Evolutionary conservation across 2,797 vertebrate species (phyloP).

Genomic region (Galagoides demidoff): DNA sequence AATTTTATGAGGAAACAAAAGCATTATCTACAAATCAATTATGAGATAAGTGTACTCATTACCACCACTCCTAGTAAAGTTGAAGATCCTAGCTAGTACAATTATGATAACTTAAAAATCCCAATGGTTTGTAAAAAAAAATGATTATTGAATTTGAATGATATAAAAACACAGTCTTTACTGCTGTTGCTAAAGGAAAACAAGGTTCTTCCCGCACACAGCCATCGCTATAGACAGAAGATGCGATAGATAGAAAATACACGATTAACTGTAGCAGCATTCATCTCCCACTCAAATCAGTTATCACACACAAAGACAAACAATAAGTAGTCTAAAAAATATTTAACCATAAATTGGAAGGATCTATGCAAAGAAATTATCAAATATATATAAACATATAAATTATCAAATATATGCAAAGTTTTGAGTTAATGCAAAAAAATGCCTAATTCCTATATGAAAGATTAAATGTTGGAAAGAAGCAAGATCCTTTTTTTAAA

Average conservation of each 20-base stretch:
- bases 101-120: too few species aligned
- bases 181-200: neutral
- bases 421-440: neutral
- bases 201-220: neutral
- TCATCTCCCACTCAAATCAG: neutral
- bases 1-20: too few species aligned
- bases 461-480: neutral
- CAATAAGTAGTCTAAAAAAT: neutral
- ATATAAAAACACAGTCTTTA: constrained; percentile 1
- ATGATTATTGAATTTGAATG: neutral
- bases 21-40: too few species aligned
- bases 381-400: neutral
- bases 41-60: too few species aligned
- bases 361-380: neutral
- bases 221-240: neutral
- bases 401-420: neutral
- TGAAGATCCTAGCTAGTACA: too few species aligned
- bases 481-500: neutral
- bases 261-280: neutral
- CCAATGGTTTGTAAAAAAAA: too few species aligned
- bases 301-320: neutral
- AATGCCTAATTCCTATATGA: neutral
- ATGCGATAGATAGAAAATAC: neutral
- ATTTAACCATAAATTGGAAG: neutral
- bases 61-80: too few species aligned